Evolutionary conservation across 2,888 invertebrate species (phyloP), one percentile per base, ranked within the genome.

Genomic region (Volucella bombylans): DNA sequence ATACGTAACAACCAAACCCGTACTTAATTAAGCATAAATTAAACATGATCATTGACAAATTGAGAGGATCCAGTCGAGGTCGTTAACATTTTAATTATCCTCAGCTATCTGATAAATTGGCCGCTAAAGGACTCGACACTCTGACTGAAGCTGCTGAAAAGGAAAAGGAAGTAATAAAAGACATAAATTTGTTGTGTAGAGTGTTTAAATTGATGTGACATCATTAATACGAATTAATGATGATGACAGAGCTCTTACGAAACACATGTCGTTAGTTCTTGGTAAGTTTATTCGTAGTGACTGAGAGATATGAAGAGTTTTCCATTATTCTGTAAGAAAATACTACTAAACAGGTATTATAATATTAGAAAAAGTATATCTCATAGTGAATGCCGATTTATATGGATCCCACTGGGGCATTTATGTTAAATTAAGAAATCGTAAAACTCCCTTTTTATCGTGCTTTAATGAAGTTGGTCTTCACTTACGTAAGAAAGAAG

Each of bases 1-100:
- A 10, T 15, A n/a, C n/a, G n/a, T n/a, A 41, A 9, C 50, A n/a
- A 47, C 54, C 55, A 61, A 43, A 59, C 8, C 31, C 52, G 68
- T 73, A 64, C 72, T 64, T 39, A 55, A 82, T 31, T 31, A 31
- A 31, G 6, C 31, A 31, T 78, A 39, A 72, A 47, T 43, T 69
- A 10, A 52, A 49, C 49, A 71, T 49, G 31, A 49, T 45, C 49
- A 49, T 18, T 54, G 68, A 55, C 64, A 81, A 74, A 57, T 81
- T 62, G 55, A 55, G 23, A 54, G 38, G 18, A 23, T 41, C 6
- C 9, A 41, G 15, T 3, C 6, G 31, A 43, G 82, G 78, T 82
- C 78, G 64, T 82, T 82, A 82, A 82, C 67, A 68, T 73, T 78
- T 78, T 78, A 73, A 78, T 82, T 72, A 57, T 72, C 49, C 31